A percentile compares a stretch with the other conserved stretches of the same genome.
These are phyloP conservation scores for Pyralis farinalis DNA, from an alignment of 2,888 invertebrate species.

Conservation along the genomic window DNA sequence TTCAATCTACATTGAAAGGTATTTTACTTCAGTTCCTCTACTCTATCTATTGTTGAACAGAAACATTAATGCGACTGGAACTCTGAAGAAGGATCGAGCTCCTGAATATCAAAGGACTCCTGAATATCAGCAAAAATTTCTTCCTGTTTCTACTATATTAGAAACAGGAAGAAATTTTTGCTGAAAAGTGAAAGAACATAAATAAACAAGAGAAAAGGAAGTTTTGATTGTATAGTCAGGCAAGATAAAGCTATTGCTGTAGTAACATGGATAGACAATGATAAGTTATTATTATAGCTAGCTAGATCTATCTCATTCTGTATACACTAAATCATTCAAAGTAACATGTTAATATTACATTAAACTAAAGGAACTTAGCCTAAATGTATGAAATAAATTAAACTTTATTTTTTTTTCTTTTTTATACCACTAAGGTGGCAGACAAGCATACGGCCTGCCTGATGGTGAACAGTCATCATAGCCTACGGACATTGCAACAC, in stretches of 20 bases:
- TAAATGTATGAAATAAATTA: constrained; percentile 15
- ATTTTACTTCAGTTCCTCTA: constrained; percentile 13
- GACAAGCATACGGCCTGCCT: too few species aligned
- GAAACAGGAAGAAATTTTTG: neutral
- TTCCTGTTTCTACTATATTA: too few species aligned
- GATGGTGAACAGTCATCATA: too few species aligned
- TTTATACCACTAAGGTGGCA: too few species aligned
- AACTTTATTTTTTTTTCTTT: neutral
- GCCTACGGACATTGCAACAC: neutral
- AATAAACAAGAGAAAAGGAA: neutral
- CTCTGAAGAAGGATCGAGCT: constrained; percentile 9
- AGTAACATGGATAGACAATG: neutral
- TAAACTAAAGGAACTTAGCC: too few species aligned
- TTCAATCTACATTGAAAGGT: constrained; percentile 13
- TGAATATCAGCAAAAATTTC: too few species aligned
- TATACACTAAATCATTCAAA: too few species aligned
- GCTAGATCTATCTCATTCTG: too few species aligned
- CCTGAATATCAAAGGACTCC: constrained; percentile 2
- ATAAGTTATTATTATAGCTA: too few species aligned
- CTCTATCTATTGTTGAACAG: constrained; percentile 7
- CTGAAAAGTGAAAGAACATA: constrained; percentile 3
- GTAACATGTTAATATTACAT: too few species aligned
- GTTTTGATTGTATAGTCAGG: constrained; percentile 14
- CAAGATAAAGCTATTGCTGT: constrained; percentile 4
- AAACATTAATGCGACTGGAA: constrained; percentile 4